Percentiles rank a stretch among this genome's conserved stretches.
Conservation (phyloP, 1,140 invertebrate species). For the Halyomorpha halys region DNA sequence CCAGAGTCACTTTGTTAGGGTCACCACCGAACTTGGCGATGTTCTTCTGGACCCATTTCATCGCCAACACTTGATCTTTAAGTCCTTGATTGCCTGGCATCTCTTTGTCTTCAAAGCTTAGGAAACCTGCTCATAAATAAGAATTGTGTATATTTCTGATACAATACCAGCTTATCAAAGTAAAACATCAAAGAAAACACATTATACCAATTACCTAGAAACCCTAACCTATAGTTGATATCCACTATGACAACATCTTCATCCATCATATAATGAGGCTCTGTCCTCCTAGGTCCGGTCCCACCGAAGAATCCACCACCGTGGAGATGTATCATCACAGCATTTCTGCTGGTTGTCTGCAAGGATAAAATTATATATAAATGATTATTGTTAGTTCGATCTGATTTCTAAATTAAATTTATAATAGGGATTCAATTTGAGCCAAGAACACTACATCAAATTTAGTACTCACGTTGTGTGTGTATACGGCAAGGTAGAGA, state of each 20-base stretch:
- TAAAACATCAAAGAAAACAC: too few relatives aligned
- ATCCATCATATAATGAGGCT: conserved; percentile 42
- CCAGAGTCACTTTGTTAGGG: too few relatives aligned
- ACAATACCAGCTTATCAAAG: too few relatives aligned
- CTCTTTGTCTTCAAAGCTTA: too few relatives aligned
- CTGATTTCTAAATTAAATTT: background rate
- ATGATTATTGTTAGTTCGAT: background rate
- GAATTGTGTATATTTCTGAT: too few relatives aligned
- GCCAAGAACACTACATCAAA: too few relatives aligned
- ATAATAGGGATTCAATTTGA: background rate
- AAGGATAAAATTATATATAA: background rate
- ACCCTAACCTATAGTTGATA: conserved; percentile 46
- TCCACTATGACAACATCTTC: conserved; percentile 46
- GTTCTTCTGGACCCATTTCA: too few relatives aligned
- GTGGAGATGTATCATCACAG: conserved; percentile 7
- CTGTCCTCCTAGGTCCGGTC: conserved; percentile 28
- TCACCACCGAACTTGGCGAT: too few relatives aligned
- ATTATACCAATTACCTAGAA: conserved; percentile 39
- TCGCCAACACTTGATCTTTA: too few relatives aligned
- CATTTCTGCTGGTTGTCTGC: background rate
- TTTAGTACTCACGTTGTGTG: conserved; percentile 20
- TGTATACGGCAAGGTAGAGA: conserved; percentile 11
- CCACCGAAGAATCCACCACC: conserved; percentile 21
- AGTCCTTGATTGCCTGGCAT: too few relatives aligned
- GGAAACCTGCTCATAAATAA: too few relatives aligned